Evolutionary conservation across 2,113 vertebrate species (phyloP), one percentile per base, ranked within the genome.

Genomic region (Paradisaea rubra): DNA sequence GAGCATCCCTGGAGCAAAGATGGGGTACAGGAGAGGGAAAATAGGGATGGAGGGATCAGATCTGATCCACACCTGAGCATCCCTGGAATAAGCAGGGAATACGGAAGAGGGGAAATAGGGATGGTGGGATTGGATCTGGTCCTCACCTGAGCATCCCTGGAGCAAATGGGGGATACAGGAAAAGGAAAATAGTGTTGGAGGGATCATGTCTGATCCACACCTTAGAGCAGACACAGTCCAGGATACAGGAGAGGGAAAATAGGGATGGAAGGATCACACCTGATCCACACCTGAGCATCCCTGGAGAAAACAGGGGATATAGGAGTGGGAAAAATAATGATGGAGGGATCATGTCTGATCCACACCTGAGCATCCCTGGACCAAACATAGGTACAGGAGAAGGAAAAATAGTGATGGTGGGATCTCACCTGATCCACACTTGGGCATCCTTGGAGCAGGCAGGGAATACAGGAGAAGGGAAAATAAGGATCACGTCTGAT

Each of bases 231-330:
- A 41, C 39, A 41, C 39, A 13, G 39, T 41, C 39, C 39, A 41
- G 39, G 39, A 41, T 19, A 31, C 49, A 31, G 28, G 47, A 70
- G 45, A 50, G 3, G 49, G 27, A 14, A 52, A 70, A 70, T 15
- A 37, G 45, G 16, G 50, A 54, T 35, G 25, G 61, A 44, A 10
- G 35, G 47, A 41, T 53, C 15, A 9, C 3, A 2, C 3, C 35
- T 70, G 73, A 61, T 2, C 45, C 57, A n/a, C 35, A 13, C 10
- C 30, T 16, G 44, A 15, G 2, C 28, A 13, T 39, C 12, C 15
- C 39, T 30, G 33, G 23, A 30, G 2, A 1, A 23, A 39, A 8
- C 1, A 37, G 0, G 4, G 33, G 8, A 7, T 11, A 30, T 18
- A 30, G 31, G 45, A 60, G 28, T 31, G 2, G 42, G n/a, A 7